Conservation (phyloP, 2,797 vertebrate genomes). For the Acanthornis magna region DNA sequence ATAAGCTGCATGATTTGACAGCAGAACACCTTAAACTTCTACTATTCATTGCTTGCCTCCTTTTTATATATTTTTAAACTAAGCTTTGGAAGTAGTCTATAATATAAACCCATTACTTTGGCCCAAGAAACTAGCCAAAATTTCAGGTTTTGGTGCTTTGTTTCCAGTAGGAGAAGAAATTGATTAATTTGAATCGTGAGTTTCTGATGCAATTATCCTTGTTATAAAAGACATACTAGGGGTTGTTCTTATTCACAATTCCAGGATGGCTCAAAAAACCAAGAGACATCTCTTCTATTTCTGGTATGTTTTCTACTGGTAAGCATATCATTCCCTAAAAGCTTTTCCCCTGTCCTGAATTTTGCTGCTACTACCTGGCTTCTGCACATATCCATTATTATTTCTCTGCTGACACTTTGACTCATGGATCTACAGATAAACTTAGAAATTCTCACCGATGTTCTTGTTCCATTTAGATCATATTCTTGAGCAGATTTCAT, state of each 20-base stretch:
- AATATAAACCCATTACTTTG: neutral
- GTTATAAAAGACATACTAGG: neutral
- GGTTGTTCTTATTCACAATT: neutral
- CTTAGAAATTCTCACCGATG: neutral
- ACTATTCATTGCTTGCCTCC: neutral
- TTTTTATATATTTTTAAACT: neutral
- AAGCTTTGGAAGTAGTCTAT: neutral
- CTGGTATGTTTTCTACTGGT: neutral
- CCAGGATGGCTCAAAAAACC: neutral
- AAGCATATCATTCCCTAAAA: neutral
- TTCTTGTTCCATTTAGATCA: neutral
- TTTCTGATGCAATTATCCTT: neutral
- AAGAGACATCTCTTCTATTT: neutral
- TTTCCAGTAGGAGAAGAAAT: neutral
- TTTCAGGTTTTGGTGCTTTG: neutral
- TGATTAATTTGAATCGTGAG: neutral
- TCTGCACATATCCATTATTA: neutral
- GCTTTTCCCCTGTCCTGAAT: rapidly evolving
- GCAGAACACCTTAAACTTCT: neutral
- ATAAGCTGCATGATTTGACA: neutral
- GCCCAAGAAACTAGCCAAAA: neutral
- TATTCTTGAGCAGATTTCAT: neutral
- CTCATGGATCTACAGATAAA: neutral
- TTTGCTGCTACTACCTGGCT: neutral
- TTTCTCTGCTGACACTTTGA: neutral